Evolutionary conservation across 1,140 invertebrate genomes (phyloP).

Genomic region (Cataglyphis hispanica): DNA sequence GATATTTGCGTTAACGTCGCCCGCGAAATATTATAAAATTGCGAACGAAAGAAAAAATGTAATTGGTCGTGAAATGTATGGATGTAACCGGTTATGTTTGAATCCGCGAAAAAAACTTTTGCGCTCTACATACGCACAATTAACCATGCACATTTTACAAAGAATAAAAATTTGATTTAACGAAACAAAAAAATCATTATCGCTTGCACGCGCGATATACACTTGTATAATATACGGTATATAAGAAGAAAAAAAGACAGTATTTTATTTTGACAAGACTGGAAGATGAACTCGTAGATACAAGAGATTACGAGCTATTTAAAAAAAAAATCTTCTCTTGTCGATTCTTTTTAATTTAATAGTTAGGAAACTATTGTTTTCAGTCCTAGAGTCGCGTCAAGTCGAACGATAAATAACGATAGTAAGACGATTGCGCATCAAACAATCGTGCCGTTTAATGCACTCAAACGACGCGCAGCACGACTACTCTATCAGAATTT

Average conservation of each 20-base stretch:
- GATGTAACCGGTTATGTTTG: conserved; percentile 35
- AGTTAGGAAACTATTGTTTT: neutral
- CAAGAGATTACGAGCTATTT: conserved; percentile 2
- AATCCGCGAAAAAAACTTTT: conserved; percentile 18
- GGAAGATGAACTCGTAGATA: neutral
- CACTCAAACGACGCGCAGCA: conserved; percentile 2
- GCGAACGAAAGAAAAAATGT: neutral
- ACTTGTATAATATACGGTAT: neutral
- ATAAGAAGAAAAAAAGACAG: neutral
- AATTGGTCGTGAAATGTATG: conserved; percentile 39
- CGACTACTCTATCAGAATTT: conserved; percentile 30
- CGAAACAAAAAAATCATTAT: neutral
- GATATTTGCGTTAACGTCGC: conserved; percentile 36
- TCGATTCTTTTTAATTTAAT: neutral
- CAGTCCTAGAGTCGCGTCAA: neutral
- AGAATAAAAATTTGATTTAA: conserved; percentile 8
- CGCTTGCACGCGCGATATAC: neutral
- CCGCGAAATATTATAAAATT: conserved; percentile 32
- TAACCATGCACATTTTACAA: conserved; percentile 6
- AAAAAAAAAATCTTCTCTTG: neutral
- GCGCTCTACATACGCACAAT: too few relatives aligned
- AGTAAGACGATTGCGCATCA: neutral
- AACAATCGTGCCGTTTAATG: conserved; percentile 38
- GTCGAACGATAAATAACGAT: neutral
- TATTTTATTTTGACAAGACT: neutral